These are phyloP conservation scores for Sarotherodon lohbergeri DNA, from an alignment of 2,113 vertebrate genomes.

Conservation along the genomic window DNA sequence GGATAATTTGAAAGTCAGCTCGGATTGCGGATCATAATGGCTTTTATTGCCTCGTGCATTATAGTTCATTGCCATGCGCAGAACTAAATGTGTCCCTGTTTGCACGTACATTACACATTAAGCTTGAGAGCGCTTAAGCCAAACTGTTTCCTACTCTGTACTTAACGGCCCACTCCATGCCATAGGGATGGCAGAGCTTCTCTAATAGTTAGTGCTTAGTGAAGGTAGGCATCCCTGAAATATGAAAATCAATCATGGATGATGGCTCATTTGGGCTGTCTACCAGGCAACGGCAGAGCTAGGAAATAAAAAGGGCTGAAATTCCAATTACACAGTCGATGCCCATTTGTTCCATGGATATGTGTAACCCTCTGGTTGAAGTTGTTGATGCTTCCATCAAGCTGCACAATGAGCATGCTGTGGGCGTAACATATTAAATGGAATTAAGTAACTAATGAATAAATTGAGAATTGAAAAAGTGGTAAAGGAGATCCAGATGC, in stretches of 20 bases:
- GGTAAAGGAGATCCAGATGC: not conserved
- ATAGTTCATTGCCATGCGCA: not conserved
- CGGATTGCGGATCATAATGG: not conserved
- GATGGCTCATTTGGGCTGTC: conserved; percentile 67
- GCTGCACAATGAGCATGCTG: conserved; percentile 34
- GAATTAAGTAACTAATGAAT: not conserved
- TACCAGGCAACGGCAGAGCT: conserved; percentile 25
- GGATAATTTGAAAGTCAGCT: not conserved
- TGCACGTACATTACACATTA: conserved; percentile 25
- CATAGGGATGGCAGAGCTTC: conserved; percentile 28
- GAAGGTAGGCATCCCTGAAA: conserved; percentile 63
- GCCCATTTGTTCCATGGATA: conserved; percentile 45
- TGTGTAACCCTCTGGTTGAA: conserved; percentile 46
- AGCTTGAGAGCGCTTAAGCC: not conserved
- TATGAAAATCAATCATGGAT: conserved; percentile 70
- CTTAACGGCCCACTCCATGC: conserved; percentile 29
- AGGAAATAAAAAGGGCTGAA: conserved; percentile 37
- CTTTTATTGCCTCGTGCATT: not conserved
- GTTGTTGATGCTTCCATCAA: conserved; percentile 26
- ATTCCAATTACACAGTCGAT: conserved; percentile 65
- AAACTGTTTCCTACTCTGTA: conserved; percentile 14
- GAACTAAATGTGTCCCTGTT: conserved; percentile 8
- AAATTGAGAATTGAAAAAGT: not conserved
- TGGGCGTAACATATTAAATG: conserved; percentile 5
- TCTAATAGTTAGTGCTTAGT: conserved; percentile 52